Evolutionary conservation across 2,888 invertebrate genomes (phyloP).

Genomic region (Drosophila subsilvestris): DNA sequence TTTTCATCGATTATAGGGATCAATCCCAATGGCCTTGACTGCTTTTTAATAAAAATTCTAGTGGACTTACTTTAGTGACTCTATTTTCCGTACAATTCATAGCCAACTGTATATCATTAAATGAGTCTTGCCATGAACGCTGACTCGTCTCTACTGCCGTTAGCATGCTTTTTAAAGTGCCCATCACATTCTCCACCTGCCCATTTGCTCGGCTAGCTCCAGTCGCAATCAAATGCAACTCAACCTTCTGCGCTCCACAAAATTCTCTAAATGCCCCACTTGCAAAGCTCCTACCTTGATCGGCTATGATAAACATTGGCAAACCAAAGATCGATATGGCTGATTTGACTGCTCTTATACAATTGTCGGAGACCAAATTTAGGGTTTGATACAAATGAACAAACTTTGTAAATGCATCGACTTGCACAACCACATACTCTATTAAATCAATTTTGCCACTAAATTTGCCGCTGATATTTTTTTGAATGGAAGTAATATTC

Average conservation of each 20-base stretch:
- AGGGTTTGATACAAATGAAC: slow-evolving; percentile 4
- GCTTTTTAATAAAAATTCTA: slow-evolving; percentile 11
- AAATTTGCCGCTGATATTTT: slow-evolving; percentile 2
- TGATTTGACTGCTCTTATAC: too few species aligned
- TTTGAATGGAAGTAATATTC: slow-evolving; percentile 4
- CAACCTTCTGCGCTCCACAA: slow-evolving; percentile 17
- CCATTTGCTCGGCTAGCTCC: neutral
- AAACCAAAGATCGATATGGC: too few species aligned
- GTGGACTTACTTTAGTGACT: slow-evolving; percentile 3
- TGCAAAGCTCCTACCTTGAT: slow-evolving; percentile 34
- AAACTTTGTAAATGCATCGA: neutral
- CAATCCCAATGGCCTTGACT: slow-evolving; percentile 13
- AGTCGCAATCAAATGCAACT: slow-evolving; percentile 12
- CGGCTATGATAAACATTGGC: neutral
- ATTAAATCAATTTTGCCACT: slow-evolving; percentile 20
- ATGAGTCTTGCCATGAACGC: too few species aligned
- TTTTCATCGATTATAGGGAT: slow-evolving; percentile 4
- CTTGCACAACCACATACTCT: slow-evolving; percentile 9
- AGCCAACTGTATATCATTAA: too few species aligned
- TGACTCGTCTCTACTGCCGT: too few species aligned
- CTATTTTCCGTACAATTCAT: neutral
- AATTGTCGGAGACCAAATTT: too few species aligned
- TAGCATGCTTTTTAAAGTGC: too few species aligned
- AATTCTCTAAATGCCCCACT: slow-evolving; percentile 6
- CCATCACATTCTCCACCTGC: too few species aligned